Evolutionary conservation across 2,113 vertebrate species (phyloP), one percentile per base, ranked within the genome.

Genomic region (Silurus asotus): DNA sequence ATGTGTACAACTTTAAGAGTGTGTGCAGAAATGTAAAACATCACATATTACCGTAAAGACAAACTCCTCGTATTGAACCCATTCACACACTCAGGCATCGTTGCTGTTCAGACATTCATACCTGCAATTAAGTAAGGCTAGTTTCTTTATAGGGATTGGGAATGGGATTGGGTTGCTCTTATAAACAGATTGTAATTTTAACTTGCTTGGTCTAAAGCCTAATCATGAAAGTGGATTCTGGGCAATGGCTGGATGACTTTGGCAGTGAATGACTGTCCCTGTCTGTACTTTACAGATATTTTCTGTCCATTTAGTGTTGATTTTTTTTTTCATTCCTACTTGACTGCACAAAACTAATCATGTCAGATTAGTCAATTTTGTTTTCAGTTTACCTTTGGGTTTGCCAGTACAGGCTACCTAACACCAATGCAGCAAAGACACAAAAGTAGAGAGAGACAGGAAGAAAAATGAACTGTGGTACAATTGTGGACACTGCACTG

Each of bases 61-160:
- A 89, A n/a, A 58, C 61, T 89, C 69, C 77, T 81, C 75, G 75
- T 76, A 69, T 25, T 23, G 59, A 65, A 82, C 76, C 82, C 17
- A 72, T 61, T 79, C 65, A 84, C 85, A 81, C 65, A 72, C 61
- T 85, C 80, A 86, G 79, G 88, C 80, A 65, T 77, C 67, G 37
- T 76, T 82, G 81, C 84, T 89, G 90, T 28, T 79, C 48, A 75
- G 76, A 79, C 25, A 79, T 64, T 72, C 89, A 89, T 88, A 82
- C 84, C 76, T 94, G 94, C 85, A 89, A 87, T 93, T 94, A 93
- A 93, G 91, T 95, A 96, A 95, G 94, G 94, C 95, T 93, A 93
- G 93, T 93, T 94, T 93, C 75, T 87, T 81, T 77, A 45, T 37
- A 48, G 80, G 82, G 86, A 82, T n/a, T 91, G 86, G 82, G 86